A percentile compares a stretch with the other conserved stretches of the same genome.
Conservation (phyloP, 2,797 vertebrate genomes). For the Hyperoplus immaculatus region DNA sequence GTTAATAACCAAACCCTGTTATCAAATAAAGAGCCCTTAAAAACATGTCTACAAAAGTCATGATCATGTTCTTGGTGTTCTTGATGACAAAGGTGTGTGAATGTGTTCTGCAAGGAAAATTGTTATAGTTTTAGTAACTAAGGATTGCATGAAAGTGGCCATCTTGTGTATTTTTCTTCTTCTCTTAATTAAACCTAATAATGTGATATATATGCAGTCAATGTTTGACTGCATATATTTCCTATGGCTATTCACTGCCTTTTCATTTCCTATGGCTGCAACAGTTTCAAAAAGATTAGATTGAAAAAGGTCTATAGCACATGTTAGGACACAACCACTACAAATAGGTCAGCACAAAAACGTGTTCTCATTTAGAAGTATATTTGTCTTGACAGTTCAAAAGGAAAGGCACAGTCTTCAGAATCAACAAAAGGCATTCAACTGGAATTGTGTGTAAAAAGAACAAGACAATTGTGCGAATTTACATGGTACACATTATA, state of each 20-base stretch:
- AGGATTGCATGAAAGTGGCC: not conserved
- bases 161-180: not conserved
- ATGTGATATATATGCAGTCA: too few species aligned
- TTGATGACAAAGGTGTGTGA: not conserved
- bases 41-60: conserved; percentile 3
- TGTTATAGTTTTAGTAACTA: not conserved
- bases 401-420: conserved; percentile 63
- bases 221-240: too few species aligned
- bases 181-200: too few species aligned
- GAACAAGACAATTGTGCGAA: conserved; percentile 57
- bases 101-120: not conserved
- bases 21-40: conserved; percentile 16
- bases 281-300: conserved; percentile 15
- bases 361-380: conserved; percentile 66
- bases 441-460: conserved; percentile 49
- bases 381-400: conserved; percentile 76
- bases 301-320: conserved; percentile 14
- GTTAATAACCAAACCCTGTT: not conserved
- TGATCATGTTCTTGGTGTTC: not conserved
- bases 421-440: conserved; percentile 59
- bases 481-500: conserved; percentile 65
- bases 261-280: conserved; percentile 11
- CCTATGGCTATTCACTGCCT: not conserved
- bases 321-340: conserved; percentile 63
- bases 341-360: conserved; percentile 70